A percentile compares a stretch with the other conserved stretches of the same genome.
Evolutionary conservation across 2,888 invertebrate species (phyloP).

Genomic region (Dicranocentrus wangi): DNA sequence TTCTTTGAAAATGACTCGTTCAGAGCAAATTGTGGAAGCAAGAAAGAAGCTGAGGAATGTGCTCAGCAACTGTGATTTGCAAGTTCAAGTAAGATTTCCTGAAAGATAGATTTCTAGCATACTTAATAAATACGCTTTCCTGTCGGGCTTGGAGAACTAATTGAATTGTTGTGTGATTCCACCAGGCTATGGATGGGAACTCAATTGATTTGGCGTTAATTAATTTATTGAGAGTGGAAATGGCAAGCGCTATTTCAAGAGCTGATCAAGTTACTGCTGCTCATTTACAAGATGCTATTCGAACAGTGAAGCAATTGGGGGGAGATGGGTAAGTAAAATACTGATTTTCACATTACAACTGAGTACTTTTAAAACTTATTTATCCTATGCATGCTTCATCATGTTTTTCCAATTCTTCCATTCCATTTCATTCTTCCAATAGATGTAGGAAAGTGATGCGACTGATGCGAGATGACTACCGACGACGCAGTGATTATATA

Average conservation of each 20-base stretch:
- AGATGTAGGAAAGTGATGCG: constrained; percentile 84
- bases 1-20: constrained; percentile 70
- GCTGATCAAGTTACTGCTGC: constrained; percentile 86
- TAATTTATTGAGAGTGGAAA: constrained; percentile 82
- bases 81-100: constrained; percentile 66
- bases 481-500: constrained; percentile 85
- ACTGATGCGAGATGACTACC: constrained; percentile 85
- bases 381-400: too few species aligned
- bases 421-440: constrained; percentile 40
- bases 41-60: constrained; percentile 93
- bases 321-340: constrained; percentile 76
- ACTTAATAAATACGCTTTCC: too few species aligned
- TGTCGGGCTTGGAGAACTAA: too few species aligned
- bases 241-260: constrained; percentile 87
- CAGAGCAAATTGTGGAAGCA: constrained; percentile 77
- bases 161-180: constrained; percentile 23
- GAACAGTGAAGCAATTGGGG: constrained; percentile 85
- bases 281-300: constrained; percentile 87
- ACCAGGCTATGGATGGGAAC: constrained; percentile 54
- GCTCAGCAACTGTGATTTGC: constrained; percentile 86
- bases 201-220: constrained; percentile 75
- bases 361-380: too few species aligned
- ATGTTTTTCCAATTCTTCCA: too few species aligned
- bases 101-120: not conserved
- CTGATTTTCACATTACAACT: not conserved